Evolutionary conservation across 1,140 invertebrate species (phyloP), one percentile per base, ranked within the genome.

Genomic region (Drosophila paulistorum): DNA sequence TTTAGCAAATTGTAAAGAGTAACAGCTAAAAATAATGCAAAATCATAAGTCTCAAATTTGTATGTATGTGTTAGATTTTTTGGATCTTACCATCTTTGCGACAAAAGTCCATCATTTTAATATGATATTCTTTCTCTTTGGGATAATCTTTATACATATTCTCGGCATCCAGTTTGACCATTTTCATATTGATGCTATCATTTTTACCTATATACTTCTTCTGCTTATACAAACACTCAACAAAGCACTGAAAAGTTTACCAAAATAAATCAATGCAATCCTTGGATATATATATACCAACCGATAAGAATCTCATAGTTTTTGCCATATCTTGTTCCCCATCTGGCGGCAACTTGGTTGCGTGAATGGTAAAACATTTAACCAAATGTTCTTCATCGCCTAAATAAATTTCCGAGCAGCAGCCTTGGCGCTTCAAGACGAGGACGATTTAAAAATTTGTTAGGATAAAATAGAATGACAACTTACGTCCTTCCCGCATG

Each of bases 151-250:
- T 65, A 10, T 68, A 90, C 1, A 51, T 35, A 0, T 62, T 74
- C 10, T 86, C 82, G 0, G 82, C 87, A 30, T 90, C 71, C 9
- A 79, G 13, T 20, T 78, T 82, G 1, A 90, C 86, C 79, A 86
- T 86, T 23, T 90, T 90, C 86, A 90, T 90, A 13, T 90, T 86
- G 6, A 90, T 82, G 1, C 63, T 73, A 7, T 90, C 82, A 33
- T 69, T 69, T 48, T 90, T 90, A 0, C 76, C 77, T 0, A 90
- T 74, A 14, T 90, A 90, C 20, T 90, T 90, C 51, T 70, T 79
- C 7, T 80, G 79, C 66, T 87, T 90, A 17, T 86, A 90, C 3
- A 82, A 0, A 3, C 86, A 90, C 76, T 90, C 86, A 1, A 90
- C 69, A 7, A 90, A 75, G 20, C 86, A 90, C 86, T 90, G 6